Evolutionary conservation across 2,113 vertebrate genomes (phyloP), one percentile per base, ranked within the genome.

Genomic region (Sardina pilchardus): DNA sequence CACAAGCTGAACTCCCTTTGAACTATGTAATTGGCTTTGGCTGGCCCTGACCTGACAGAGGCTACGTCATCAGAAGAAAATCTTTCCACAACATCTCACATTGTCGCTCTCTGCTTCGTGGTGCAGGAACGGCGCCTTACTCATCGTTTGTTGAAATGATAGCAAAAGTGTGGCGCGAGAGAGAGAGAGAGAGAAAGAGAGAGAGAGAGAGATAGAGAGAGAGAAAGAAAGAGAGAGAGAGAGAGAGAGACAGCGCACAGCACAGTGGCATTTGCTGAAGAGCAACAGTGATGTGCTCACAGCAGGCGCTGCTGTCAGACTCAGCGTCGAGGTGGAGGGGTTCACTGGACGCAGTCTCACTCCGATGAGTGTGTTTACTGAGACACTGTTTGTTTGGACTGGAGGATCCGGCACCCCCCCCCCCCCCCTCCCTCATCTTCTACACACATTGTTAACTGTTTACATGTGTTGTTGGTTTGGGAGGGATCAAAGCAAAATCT

Each of bases 361-460:
- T 67, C 1, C n/a, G 43, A 59, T 14, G 44, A 21, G 34, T 34
- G 26, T 47, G 82, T 63, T 84, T 85, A 81, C 45, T 30, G 44
- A 80, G 50, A 34, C 63, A 59, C n/a, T 84, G 86, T 50, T 83
- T 85, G 85, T 86, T 85, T 71, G 81, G 42, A 26, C 39, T 86
- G 9, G 67, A 84, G 86, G 82, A 81, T 71, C 39, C 34, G 48
- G 44, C 34, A 85, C 85, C 16, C 50, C 17, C 26, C 48, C 16
- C 12, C 39, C 39, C 39, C n/a, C 87, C 85, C 14, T 42, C 21
- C n/a, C 47, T 14, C 12, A 50, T 50, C 48, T 50, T 50, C 48
- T 16, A 50, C 10, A 24, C 21, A 24, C 53, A 24, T 6, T 24
- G 50, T 78, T 30, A 53, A 34, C 82, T 89, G 78, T 86, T 88